Evolutionary conservation across 2,888 invertebrate species (phyloP).

Genomic region (Alloplasta piceator): DNA sequence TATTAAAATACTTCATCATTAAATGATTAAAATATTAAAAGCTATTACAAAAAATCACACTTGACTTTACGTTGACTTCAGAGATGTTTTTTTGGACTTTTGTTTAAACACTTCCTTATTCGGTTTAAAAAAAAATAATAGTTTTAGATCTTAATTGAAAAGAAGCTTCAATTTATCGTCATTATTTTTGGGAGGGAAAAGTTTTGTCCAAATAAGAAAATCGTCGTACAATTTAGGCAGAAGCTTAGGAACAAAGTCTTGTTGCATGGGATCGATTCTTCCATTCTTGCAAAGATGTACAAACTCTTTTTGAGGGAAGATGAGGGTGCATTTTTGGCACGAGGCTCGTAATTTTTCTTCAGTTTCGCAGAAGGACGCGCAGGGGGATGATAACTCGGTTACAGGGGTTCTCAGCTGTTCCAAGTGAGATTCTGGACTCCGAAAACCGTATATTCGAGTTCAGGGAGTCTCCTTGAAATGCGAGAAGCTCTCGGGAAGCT

Average conservation of each 20-base stretch:
- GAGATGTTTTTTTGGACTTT: too few relatives aligned
- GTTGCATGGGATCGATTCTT: slow-evolving; percentile 52
- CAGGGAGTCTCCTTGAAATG: slow-evolving; percentile 6
- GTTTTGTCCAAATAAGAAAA: neutral
- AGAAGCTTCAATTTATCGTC: neutral
- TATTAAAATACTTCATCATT: too few relatives aligned
- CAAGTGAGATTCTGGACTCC: slow-evolving; percentile 37
- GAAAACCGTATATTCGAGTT: neutral
- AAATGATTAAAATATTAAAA: too few relatives aligned
- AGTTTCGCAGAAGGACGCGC: slow-evolving; percentile 63
- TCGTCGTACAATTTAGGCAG: neutral
- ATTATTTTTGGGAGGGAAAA: neutral
- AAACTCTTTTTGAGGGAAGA: slow-evolving; percentile 71
- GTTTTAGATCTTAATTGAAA: neutral
- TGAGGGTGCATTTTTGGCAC: slow-evolving; percentile 75
- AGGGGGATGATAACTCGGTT: slow-evolving; percentile 78
- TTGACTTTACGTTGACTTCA: too few relatives aligned
- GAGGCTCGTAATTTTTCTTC: slow-evolving; percentile 40
- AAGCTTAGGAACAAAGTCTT: neutral
- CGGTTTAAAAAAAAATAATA: too few relatives aligned
- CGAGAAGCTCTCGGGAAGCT: slow-evolving; percentile 16
- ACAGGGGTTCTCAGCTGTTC: slow-evolving; percentile 76
- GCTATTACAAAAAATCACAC: too few relatives aligned
- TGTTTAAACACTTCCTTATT: too few relatives aligned
- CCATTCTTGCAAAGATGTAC: slow-evolving; percentile 76